Conservation (phyloP, 2,113 vertebrate genomes). For the Halcyon malimbica region DNA sequence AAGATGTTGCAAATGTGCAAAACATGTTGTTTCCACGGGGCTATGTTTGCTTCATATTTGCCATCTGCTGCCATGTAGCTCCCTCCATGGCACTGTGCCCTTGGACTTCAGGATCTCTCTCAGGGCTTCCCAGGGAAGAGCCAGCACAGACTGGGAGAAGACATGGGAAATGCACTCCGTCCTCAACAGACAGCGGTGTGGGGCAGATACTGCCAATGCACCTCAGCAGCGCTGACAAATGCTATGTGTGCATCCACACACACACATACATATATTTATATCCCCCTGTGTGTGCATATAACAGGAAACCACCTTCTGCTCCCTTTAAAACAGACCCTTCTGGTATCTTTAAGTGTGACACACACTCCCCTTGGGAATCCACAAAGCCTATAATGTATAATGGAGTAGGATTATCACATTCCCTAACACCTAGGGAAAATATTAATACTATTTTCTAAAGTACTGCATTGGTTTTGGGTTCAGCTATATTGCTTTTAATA, state of each 20-base stretch:
- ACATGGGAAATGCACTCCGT: not conserved
- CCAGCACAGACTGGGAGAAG: not conserved
- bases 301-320: not conserved
- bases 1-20: too few relatives aligned
- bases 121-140: not conserved
- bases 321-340: not conserved
- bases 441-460: slow-evolving; percentile 5
- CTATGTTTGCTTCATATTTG: not conserved
- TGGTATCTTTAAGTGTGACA: not conserved
- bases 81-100: not conserved
- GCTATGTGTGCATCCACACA: not conserved
- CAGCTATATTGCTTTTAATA: slow-evolving; percentile 27
- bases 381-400: not conserved
- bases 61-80: fast-evolving
- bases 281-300: not conserved
- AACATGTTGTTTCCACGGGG: not conserved
- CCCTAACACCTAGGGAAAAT: not conserved
- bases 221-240: not conserved
- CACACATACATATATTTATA: not conserved
- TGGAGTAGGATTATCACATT: not conserved
- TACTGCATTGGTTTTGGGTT: slow-evolving; percentile 1
- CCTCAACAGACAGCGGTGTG: fast-evolving
- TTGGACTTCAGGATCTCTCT: not conserved
- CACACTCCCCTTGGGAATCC: not conserved
- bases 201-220: not conserved